Conservation (phyloP, 2,888 invertebrate species). For the Dryobotodes eremita region DNA sequence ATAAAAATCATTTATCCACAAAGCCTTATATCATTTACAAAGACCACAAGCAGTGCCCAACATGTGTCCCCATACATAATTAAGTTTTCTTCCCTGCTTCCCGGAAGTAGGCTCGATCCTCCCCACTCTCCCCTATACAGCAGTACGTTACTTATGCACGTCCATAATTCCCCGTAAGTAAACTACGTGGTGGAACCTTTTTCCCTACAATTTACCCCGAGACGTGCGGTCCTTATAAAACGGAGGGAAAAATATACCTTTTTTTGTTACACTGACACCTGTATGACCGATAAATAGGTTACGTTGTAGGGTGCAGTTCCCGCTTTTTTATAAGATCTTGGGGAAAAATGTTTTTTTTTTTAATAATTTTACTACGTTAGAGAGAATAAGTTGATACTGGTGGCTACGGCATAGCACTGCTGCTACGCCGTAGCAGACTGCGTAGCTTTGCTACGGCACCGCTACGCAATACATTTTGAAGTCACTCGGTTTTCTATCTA, state of each 20-base stretch:
- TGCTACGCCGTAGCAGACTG: constrained; percentile 35
- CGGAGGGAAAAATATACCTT: constrained; percentile 65
- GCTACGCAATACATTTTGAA: not conserved
- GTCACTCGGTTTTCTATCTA: not conserved
- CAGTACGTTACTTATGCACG: constrained; percentile 61
- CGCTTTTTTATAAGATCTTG: not conserved
- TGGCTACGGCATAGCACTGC: constrained; percentile 6
- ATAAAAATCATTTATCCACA: not conserved
- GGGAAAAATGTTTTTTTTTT: not conserved
- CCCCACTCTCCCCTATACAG: constrained; percentile 13
- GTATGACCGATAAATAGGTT: constrained; percentile 57
- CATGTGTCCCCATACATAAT: constrained; percentile 46
- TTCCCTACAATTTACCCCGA: constrained; percentile 74
- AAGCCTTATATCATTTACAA: not conserved
- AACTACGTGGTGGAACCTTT: constrained; percentile 72
- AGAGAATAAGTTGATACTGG: not conserved
- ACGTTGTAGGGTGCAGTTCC: constrained; percentile 34
- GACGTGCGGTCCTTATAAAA: constrained; percentile 71
- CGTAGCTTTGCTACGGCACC: constrained; percentile 7
- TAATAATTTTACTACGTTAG: not conserved
- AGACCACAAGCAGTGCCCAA: constrained; percentile 17
- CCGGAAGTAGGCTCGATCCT: constrained; percentile 23
- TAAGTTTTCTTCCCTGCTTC: constrained; percentile 36
- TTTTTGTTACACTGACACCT: constrained; percentile 65
- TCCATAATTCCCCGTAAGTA: constrained; percentile 69